Evolutionary conservation across 2,113 vertebrate genomes (phyloP).

Genomic region (Neogale vison): DNA sequence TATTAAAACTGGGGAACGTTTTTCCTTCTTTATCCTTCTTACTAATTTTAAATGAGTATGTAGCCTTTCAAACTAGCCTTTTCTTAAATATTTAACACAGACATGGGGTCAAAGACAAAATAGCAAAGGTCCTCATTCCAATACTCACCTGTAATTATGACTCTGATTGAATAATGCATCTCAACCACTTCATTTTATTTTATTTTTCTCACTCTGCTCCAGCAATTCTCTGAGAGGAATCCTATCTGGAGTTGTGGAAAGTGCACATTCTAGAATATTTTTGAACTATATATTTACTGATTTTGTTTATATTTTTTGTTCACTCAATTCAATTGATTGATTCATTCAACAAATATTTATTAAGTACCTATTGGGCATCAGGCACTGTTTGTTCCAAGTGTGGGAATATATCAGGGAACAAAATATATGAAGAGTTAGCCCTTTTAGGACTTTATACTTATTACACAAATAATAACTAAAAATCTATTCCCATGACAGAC

Average conservation of each 20-base stretch:
- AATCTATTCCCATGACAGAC: not conserved
- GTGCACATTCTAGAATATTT: not conserved
- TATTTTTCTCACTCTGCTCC: not conserved
- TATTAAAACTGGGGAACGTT: slow-evolving; percentile 54
- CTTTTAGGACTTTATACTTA: not conserved
- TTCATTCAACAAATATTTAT: not conserved
- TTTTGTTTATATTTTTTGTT: slow-evolving; percentile 30
- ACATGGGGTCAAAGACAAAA: slow-evolving; percentile 54
- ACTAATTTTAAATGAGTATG: slow-evolving; percentile 45
- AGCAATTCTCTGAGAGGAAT: not conserved
- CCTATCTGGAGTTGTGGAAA: not conserved
- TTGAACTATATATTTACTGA: not conserved
- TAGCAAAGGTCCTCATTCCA: slow-evolving; percentile 15
- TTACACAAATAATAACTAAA: not conserved
- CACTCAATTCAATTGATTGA: not conserved
- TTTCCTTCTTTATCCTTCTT: slow-evolving; percentile 25
- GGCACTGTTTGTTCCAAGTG: not conserved
- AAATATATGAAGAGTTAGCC: not conserved
- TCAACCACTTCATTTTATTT: not conserved
- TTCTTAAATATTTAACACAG: slow-evolving; percentile 70
- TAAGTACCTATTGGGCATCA: not conserved
- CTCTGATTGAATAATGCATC: not conserved
- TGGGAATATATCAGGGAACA: not conserved
- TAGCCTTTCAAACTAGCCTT: slow-evolving; percentile 55
- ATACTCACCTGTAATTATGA: slow-evolving; percentile 39